Evolutionary conservation across 2,113 vertebrate species (phyloP).

Genomic region (Naja naja): DNA sequence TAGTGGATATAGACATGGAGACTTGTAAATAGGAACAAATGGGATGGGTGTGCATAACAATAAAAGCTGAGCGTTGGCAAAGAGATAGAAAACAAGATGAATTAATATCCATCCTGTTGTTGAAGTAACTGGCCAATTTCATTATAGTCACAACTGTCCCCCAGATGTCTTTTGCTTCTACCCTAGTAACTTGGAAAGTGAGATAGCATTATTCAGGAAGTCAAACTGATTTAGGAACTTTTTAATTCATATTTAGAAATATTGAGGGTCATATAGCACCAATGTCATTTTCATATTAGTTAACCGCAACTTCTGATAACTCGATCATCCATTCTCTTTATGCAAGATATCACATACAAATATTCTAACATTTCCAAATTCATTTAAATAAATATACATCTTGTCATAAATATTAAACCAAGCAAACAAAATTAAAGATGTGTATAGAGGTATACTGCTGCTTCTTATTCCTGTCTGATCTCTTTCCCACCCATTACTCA

Average conservation of each 20-base stretch:
- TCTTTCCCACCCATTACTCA: constrained; percentile 31
- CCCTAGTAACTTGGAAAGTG: not conserved
- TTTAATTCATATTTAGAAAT: not conserved
- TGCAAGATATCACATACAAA: not conserved
- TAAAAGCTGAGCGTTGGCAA: not conserved
- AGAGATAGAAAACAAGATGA: not conserved
- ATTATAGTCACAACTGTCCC: not conserved
- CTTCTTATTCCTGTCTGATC: constrained; percentile 24
- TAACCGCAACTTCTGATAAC: not conserved
- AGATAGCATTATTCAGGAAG: not conserved
- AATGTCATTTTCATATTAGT: not conserved
- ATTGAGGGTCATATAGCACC: not conserved
- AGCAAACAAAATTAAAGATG: constrained; percentile 37
- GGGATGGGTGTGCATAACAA: not conserved
- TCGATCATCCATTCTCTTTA: not conserved
- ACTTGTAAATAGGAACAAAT: not conserved
- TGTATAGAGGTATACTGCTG: constrained; percentile 23
- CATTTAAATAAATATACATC: not conserved
- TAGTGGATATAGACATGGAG: not conserved
- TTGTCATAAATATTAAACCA: constrained; percentile 15
- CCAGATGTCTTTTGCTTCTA: not conserved
- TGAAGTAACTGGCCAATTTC: not conserved
- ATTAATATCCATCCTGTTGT: not conserved
- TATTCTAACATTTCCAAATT: not conserved
- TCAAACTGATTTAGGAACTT: not conserved